Percentiles rank a stretch among this genome's conserved stretches.
Evolutionary conservation across 2,888 invertebrate genomes (phyloP).

Genomic region (Sminthurinus aureus): DNA sequence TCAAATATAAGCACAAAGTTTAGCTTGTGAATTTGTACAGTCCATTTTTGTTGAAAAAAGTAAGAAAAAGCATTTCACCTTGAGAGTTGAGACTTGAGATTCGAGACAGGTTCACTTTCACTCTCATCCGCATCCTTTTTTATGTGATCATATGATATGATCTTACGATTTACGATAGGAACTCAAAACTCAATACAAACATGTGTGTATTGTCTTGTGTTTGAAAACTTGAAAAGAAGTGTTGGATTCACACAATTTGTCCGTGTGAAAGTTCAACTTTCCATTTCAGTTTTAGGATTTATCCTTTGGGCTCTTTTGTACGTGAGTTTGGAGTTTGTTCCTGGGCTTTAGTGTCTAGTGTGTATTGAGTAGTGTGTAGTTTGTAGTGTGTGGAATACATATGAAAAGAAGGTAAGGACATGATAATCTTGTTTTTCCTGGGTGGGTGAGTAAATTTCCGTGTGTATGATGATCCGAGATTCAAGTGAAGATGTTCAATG

Average conservation of each 20-base stretch:
- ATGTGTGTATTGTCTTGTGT: background rate
- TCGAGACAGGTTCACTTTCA: background rate
- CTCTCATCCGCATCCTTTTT: background rate
- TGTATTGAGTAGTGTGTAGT: too few species aligned
- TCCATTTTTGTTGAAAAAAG: background rate
- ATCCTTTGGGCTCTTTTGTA: background rate
- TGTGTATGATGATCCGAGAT: too few species aligned
- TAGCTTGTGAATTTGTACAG: too few species aligned
- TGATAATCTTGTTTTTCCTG: constrained; percentile 16
- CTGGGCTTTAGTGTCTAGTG: too few species aligned
- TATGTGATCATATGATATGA: too few species aligned
- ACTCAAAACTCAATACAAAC: too few species aligned
- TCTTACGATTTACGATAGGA: too few species aligned
- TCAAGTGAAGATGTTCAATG: constrained; percentile 8
- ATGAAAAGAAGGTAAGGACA: background rate
- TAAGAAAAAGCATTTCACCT: background rate
- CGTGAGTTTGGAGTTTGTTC: too few species aligned
- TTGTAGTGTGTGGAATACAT: too few species aligned
- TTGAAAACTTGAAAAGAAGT: background rate
- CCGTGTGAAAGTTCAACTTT: constrained; percentile 19
- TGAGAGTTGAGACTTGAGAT: background rate
- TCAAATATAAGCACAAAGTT: too few species aligned
- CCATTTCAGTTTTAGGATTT: background rate
- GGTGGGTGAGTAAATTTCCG: constrained; percentile 6
- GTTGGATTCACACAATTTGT: constrained; percentile 7